Evolutionary conservation across 2,888 invertebrate genomes (phyloP).

Genomic region (Gasteruption jaculator): DNA sequence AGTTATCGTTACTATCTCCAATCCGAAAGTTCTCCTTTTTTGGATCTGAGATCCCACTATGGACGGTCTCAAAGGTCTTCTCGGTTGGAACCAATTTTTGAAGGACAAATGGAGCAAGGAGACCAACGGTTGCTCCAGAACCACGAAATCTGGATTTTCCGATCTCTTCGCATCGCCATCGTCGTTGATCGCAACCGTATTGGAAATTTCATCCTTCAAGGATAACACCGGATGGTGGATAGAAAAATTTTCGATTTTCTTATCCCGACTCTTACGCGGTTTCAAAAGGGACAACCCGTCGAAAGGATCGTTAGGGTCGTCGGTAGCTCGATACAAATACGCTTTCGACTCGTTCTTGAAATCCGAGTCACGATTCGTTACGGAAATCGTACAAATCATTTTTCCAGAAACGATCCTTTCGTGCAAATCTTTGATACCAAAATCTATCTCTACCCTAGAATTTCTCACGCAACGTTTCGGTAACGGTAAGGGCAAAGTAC

Average conservation of each 20-base stretch:
- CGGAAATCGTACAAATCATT: conserved; percentile 36
- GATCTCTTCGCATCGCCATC: conserved; percentile 13
- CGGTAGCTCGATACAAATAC: conserved; percentile 28
- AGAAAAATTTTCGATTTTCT: conserved; percentile 33
- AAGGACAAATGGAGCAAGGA: conserved; percentile 38
- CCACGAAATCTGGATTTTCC: conserved; percentile 33
- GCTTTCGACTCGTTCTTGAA: conserved; percentile 18
- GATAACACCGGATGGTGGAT: conserved; percentile 35
- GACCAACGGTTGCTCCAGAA: conserved; percentile 38
- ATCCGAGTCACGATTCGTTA: conserved; percentile 24
- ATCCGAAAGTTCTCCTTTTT: conserved; percentile 32
- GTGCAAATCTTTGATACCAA: conserved; percentile 33
- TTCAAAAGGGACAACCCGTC: conserved; percentile 27
- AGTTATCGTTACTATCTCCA: conserved; percentile 39
- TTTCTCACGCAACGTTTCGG: conserved; percentile 36
- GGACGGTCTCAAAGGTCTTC: conserved; percentile 34
- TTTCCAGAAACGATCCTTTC: conserved; percentile 36
- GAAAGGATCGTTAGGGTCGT: conserved; percentile 43
- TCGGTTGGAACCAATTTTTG: conserved; percentile 34
- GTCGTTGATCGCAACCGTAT: conserved; percentile 31
- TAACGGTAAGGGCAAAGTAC: conserved; percentile 40
- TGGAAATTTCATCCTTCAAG: no score
- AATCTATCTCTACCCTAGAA: conserved; percentile 38
- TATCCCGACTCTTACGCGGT: conserved; percentile 19
- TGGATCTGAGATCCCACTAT: conserved; percentile 21